phyloP scores from a whole-genome alignment of 1,140 invertebrate species.

The Phenacoccus solenopsis region DNA sequence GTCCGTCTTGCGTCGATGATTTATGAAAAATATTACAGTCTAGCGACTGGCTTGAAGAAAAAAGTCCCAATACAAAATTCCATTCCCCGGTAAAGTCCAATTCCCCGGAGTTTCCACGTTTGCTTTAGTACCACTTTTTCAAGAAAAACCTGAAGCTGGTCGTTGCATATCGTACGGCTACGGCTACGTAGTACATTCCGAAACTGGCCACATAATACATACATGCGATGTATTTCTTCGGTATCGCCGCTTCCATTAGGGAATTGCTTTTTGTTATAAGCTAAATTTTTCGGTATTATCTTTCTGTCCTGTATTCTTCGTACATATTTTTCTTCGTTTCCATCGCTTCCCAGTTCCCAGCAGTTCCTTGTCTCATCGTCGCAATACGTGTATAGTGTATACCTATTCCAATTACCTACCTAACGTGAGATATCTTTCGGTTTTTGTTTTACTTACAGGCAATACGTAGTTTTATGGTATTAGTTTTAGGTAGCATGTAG shows the following conservation, averaged over 20 bases:
- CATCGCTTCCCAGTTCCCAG: neutral
- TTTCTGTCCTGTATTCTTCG: neutral
- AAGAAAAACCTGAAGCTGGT: neutral
- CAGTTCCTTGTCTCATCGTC: neutral
- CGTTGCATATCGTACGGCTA: neutral
- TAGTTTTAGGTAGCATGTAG: too few species aligned
- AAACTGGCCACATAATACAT: neutral
- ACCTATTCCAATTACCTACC: too few species aligned
- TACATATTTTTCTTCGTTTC: neutral
- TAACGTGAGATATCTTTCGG: too few species aligned
- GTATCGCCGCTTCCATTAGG: neutral
- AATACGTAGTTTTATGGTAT: too few species aligned
- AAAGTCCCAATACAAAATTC: neutral
- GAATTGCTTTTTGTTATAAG: neutral
- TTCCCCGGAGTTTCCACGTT: neutral
- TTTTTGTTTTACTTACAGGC: too few species aligned
- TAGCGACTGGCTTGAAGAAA: neutral
- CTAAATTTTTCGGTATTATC: neutral
- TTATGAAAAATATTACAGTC: slow-evolving; percentile 3
- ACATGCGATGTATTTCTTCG: neutral
- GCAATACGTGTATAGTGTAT: neutral
- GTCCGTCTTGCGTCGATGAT: neutral
- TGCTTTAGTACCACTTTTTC: neutral
- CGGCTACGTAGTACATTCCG: too few species aligned
- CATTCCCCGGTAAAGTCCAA: neutral